Evolutionary conservation across 2,113 vertebrate species (phyloP).

Genomic region (Genyomyrus donnyi): DNA sequence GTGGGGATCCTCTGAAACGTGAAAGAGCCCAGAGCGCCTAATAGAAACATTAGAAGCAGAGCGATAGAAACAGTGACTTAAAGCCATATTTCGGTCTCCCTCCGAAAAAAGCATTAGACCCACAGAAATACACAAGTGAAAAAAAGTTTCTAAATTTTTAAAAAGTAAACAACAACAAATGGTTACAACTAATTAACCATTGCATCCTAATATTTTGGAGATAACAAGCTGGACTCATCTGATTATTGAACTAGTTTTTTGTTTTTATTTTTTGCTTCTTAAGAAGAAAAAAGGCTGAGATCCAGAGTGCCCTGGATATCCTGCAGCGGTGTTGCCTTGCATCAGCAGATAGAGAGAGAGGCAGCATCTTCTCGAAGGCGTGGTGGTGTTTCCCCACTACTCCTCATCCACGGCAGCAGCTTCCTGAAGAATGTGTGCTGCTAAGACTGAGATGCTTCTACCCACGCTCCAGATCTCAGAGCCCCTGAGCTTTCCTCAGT

Average conservation of each 20-base stretch:
- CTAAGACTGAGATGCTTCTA: conserved; percentile 94
- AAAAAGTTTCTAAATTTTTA: conserved; percentile 24
- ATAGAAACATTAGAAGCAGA: conserved; percentile 57
- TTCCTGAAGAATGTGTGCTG: conserved; percentile 75
- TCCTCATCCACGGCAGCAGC: conserved; percentile 37
- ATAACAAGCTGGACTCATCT: conserved; percentile 52
- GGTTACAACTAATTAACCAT: conserved; percentile 36
- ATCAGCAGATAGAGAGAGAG: background rate
- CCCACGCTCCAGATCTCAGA: conserved; percentile 91
- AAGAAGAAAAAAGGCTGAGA: conserved; percentile 17
- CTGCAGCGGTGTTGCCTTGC: conserved; percentile 19
- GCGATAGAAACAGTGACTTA: conserved; percentile 45
- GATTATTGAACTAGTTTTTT: conserved; percentile 41
- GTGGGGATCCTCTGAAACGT: conserved; percentile 66
- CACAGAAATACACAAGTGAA: conserved; percentile 49
- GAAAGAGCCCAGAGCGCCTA: conserved; percentile 63
- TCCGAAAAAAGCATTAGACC: conserved; percentile 44
- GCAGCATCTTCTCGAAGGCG: conserved; percentile 43
- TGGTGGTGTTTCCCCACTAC: conserved; percentile 51
- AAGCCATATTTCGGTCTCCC: conserved; percentile 42
- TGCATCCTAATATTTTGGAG: conserved; percentile 42
- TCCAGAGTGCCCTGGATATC: conserved; percentile 14
- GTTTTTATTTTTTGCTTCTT: conserved; percentile 27
- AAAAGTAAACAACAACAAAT: conserved; percentile 42
- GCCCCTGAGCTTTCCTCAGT: conserved; percentile 86